These are phyloP conservation scores for Drosophila guanche DNA, from an alignment of 1,140 invertebrate genomes.

Conservation along the genomic window DNA sequence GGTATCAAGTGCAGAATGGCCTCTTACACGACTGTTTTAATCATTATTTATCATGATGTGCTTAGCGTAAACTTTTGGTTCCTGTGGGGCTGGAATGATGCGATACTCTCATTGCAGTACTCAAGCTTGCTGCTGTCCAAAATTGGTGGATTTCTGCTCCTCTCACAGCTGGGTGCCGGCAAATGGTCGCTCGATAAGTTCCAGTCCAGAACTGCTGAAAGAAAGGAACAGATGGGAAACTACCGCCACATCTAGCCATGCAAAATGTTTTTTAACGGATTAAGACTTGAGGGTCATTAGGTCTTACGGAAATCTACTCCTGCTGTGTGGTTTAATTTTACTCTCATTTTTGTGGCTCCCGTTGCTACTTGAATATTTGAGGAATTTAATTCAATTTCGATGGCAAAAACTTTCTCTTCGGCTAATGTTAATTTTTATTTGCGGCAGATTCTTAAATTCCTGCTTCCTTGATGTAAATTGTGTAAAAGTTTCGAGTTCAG, in stretches of 20 bases:
- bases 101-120: conserved; percentile 34
- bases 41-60: conserved; percentile 18
- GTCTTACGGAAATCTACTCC: conserved; percentile 3
- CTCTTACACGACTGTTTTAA: conserved; percentile 5
- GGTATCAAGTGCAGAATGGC: conserved; percentile 26
- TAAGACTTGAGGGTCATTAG: conserved; percentile 50
- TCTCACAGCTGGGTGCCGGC: conserved; percentile 42
- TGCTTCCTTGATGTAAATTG: conserved; percentile 61
- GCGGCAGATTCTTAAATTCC: conserved; percentile 55
- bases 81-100: conserved; percentile 48
- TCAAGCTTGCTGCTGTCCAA: conserved; percentile 22
- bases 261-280: conserved; percentile 12
- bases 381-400: conserved; percentile 56
- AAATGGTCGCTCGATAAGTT: conserved; percentile 51
- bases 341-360: background rate
- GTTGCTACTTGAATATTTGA: background rate
- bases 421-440: conserved; percentile 60
- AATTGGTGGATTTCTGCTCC: conserved; percentile 39
- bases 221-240: conserved; percentile 4
- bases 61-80: conserved; percentile 7
- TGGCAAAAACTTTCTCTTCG: conserved; percentile 23
- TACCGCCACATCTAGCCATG: conserved; percentile 13
- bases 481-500: conserved; percentile 67
- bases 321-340: too few species aligned
- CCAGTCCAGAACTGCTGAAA: background rate